phyloP scores from a whole-genome alignment of 2,888 invertebrate genomes.

The Subacronicta megacephala region DNA sequence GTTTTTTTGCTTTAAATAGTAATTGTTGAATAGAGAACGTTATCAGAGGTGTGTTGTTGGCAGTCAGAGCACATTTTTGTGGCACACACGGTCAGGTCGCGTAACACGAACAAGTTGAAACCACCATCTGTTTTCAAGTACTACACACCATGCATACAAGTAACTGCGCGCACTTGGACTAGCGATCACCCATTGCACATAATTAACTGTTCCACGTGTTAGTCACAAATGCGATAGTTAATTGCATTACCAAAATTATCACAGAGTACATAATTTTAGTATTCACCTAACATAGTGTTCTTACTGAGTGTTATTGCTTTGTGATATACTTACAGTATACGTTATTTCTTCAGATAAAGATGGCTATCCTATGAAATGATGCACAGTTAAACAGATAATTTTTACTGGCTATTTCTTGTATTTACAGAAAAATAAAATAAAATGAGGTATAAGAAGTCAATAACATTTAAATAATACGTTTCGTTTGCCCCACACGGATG shows the following conservation, averaged over 20 bases:
- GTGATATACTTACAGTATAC: conserved; percentile 90
- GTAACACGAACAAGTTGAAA: conserved; percentile 68
- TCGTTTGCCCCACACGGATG: conserved; percentile 42
- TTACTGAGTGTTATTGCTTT: conserved; percentile 89
- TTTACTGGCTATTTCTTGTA: conserved; percentile 91
- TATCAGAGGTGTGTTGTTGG: conserved; percentile 2
- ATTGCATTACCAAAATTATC: conserved; percentile 71
- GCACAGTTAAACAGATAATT: conserved; percentile 94
- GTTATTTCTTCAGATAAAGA: conserved; percentile 90
- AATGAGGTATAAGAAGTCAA: conserved; percentile 68
- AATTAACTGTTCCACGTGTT: conserved; percentile 62
- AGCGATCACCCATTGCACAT: conserved; percentile 65
- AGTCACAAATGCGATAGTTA: conserved; percentile 76
- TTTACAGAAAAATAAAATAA: conserved; percentile 84
- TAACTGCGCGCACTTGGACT: conserved; percentile 75
- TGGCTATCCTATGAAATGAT: conserved; percentile 93
- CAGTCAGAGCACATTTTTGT: conserved; percentile 66
- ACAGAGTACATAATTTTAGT: conserved; percentile 76
- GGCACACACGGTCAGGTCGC: conserved; percentile 69
- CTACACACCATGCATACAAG: conserved; percentile 84
- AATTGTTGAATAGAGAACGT: conserved; percentile 1
- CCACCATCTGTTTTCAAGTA: conserved; percentile 81
- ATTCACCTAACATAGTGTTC: conserved; percentile 87
- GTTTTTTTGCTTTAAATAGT: no score
- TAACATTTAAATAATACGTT: conserved; percentile 63